Percentiles rank a stretch among this genome's conserved stretches.
Conservation (phyloP, 2,113 vertebrate genomes). For the Dinomys branickii region DNA sequence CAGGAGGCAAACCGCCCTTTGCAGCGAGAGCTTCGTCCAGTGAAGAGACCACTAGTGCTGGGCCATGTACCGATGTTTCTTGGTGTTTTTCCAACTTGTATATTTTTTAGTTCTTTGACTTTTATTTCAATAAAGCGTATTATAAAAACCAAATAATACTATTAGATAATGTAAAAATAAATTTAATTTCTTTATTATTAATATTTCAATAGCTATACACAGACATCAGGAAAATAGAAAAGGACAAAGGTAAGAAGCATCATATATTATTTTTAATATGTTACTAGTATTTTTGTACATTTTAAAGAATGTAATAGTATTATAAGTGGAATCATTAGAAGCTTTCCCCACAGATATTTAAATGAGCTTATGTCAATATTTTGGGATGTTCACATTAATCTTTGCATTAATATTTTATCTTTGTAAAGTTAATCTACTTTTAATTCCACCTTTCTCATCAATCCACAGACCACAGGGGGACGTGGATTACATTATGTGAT, state of each 20-base stretch:
- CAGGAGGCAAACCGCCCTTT: neutral
- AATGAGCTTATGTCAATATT: neutral
- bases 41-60: neutral
- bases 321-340: neutral
- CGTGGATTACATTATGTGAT: neutral
- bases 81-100: neutral
- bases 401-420: neutral
- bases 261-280: neutral
- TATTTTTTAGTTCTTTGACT: neutral
- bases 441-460: neutral
- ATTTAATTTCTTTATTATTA: neutral
- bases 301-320: neutral
- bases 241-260: accelerated
- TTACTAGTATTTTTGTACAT: neutral
- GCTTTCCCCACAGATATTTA: neutral
- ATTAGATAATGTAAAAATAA: neutral
- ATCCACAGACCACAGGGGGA: neutral
- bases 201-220: neutral
- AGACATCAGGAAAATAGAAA: neutral
- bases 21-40: neutral
- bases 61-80: neutral
- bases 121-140: neutral
- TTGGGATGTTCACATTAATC: neutral
- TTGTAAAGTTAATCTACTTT: neutral
- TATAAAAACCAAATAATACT: neutral